Evolutionary conservation across 2,888 invertebrate genomes (phyloP).

Genomic region (Pecten maximus): DNA sequence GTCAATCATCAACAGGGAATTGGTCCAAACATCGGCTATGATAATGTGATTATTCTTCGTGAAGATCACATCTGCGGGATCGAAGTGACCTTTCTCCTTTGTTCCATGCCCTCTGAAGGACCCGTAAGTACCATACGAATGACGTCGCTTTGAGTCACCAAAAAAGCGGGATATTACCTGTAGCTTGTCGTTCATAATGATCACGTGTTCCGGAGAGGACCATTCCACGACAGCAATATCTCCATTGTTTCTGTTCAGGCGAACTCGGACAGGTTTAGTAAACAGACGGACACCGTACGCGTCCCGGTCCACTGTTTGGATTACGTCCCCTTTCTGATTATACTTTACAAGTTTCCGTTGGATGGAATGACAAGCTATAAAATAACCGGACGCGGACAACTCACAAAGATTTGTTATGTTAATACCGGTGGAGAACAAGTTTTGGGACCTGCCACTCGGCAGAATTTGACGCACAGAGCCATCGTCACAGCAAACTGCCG

Average conservation of each 20-base stretch:
- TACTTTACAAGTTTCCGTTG: background rate
- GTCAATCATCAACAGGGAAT: background rate
- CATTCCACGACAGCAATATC: background rate
- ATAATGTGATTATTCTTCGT: background rate
- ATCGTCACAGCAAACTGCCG: background rate
- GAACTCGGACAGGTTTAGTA: conserved; percentile 8
- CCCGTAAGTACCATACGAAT: background rate
- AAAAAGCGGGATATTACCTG: background rate
- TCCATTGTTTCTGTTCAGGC: background rate
- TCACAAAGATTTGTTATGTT: background rate
- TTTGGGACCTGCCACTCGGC: background rate
- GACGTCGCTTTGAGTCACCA: background rate
- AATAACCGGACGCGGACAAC: background rate
- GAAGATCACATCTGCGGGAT: conserved; percentile 4
- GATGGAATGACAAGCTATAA: background rate
- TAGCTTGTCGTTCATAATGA: conserved; percentile 4
- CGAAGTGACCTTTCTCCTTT: conserved; percentile 1
- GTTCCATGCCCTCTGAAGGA: background rate
- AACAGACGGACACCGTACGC: background rate
- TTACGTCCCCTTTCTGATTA: background rate
- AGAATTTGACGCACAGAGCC: background rate
- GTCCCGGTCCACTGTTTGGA: background rate
- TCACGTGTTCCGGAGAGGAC: background rate
- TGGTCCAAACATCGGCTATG: background rate
- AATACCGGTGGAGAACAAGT: background rate